Percentiles rank a stretch among this genome's conserved stretches.
Evolutionary conservation across 2,888 invertebrate species (phyloP).

Genomic region (Dasysyrphus albostriatus): DNA sequence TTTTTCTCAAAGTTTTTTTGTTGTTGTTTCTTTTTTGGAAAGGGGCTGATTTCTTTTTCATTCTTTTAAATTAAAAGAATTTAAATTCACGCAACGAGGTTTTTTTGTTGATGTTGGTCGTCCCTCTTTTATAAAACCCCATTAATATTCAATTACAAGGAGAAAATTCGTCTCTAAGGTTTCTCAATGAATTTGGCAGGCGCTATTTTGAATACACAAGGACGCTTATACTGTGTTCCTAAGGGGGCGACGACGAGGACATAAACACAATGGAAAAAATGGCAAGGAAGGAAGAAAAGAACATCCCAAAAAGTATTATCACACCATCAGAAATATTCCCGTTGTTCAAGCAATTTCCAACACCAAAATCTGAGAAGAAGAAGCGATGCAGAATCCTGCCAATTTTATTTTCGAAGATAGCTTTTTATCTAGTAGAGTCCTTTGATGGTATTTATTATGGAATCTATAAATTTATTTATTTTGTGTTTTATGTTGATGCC

Average conservation of each 20-base stretch:
- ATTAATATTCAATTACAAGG: constrained; percentile 69
- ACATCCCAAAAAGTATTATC: constrained; percentile 51
- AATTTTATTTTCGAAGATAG: constrained; percentile 26
- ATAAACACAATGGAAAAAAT: background rate
- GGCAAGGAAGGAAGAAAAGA: background rate
- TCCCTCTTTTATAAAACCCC: constrained; percentile 45
- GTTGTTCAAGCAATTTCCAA: constrained; percentile 7
- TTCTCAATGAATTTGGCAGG: constrained; percentile 44
- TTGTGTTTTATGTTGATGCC: constrained; percentile 38
- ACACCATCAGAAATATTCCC: constrained; percentile 31
- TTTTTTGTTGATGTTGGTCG: constrained; percentile 36
- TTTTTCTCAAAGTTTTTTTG: background rate
- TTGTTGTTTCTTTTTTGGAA: background rate
- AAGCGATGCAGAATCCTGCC: constrained; percentile 19
- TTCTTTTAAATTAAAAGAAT: constrained; percentile 38
- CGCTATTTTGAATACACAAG: constrained; percentile 17
- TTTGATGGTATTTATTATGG: constrained; percentile 56
- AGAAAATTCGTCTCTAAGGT: constrained; percentile 32
- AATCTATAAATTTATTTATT: constrained; percentile 60
- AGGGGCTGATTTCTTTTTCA: constrained; percentile 8
- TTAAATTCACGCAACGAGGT: constrained; percentile 34
- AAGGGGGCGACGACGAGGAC: background rate
- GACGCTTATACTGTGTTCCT: background rate
- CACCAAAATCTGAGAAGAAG: background rate
- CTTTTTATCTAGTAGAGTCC: constrained; percentile 53